phyloP scores from a whole-genome alignment of 2,113 vertebrate genomes.

The Globicephala melas region DNA sequence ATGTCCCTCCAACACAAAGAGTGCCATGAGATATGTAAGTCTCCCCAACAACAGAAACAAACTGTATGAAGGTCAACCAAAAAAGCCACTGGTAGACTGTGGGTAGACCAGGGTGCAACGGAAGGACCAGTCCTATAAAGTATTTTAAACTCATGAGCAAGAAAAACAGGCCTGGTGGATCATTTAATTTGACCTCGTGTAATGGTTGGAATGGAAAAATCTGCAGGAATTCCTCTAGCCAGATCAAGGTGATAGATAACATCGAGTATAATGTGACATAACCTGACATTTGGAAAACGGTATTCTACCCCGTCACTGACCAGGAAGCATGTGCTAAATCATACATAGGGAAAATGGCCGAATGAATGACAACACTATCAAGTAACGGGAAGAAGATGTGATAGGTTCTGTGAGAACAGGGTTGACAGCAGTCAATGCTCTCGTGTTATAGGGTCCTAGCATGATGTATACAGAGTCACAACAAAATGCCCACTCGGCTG shows the following conservation, averaged over 20 bases:
- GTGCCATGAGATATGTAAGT: neutral
- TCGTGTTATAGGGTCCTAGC: neutral
- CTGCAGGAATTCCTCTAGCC: neutral
- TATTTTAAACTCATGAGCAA: neutral
- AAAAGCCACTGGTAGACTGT: neutral
- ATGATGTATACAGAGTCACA: neutral
- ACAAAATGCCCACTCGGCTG: neutral
- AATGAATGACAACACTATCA: neutral
- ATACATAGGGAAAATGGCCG: neutral
- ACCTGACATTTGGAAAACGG: neutral
- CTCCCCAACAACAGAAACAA: neutral
- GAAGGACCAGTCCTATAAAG: neutral
- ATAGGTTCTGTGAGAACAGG: rapidly evolving
- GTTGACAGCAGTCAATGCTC: rapidly evolving
- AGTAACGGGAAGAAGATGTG: neutral
- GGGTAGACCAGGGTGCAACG: neutral
- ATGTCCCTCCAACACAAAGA: neutral
- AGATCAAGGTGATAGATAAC: neutral
- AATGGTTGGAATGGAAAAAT: neutral
- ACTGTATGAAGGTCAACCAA: neutral
- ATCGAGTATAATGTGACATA: neutral
- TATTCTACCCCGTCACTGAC: neutral
- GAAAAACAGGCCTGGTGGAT: neutral
- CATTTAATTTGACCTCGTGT: neutral
- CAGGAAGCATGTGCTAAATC: neutral